These are phyloP conservation scores for Hylaeus anthracinus DNA, from an alignment of 1,140 invertebrate genomes.

Conservation along the genomic window DNA sequence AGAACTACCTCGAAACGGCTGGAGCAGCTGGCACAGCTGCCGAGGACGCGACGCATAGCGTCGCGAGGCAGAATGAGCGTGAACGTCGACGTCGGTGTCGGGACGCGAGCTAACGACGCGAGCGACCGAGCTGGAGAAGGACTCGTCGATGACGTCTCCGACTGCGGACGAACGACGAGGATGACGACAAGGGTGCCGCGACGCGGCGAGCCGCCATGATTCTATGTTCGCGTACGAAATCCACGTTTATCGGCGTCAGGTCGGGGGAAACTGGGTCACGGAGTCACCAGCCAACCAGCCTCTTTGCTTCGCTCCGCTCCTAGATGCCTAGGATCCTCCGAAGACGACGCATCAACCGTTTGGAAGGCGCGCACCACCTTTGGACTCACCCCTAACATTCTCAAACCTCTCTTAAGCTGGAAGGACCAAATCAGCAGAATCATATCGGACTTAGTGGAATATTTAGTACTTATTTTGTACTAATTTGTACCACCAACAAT, in stretches of 20 bases:
- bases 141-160: constrained; percentile 17
- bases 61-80: constrained; percentile 7
- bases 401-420: too few species aligned
- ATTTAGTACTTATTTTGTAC: too few species aligned
- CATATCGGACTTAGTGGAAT: too few species aligned
- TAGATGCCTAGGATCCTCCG: constrained; percentile 11
- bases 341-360: too few species aligned
- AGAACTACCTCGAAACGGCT: constrained; percentile 64
- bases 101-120: too few species aligned
- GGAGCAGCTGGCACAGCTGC: constrained; percentile 67
- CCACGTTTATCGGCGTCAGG: not conserved
- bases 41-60: constrained; percentile 63
- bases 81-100: not conserved
- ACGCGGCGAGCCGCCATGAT: constrained; percentile 13
- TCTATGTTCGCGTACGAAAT: constrained; percentile 38
- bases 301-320: not conserved
- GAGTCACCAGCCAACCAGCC: constrained; percentile 31
- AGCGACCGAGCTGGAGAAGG: not conserved
- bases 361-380: too few species aligned
- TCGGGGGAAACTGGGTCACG: constrained; percentile 51
- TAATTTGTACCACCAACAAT: too few species aligned
- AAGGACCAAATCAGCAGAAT: too few species aligned
- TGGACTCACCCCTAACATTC: too few species aligned
- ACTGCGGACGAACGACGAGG: constrained; percentile 13
- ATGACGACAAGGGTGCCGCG: constrained; percentile 6